Base-by-base conservation (phyloP, 1,140 invertebrate genomes). In the Leptonema lineaticorne region DNA sequence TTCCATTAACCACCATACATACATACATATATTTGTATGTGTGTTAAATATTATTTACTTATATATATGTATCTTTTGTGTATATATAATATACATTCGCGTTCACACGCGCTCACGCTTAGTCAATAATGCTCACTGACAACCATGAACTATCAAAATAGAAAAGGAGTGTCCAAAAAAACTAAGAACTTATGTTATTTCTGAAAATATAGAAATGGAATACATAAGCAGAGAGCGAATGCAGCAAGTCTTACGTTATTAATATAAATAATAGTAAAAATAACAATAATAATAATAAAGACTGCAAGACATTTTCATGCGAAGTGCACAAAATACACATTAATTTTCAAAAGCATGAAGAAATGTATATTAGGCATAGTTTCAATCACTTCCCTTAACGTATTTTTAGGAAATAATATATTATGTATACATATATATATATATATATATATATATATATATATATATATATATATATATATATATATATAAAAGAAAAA, bases 1-100 rank as follows among this genome's bases (percentile, higher is more conserved):
- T 41, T 14, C 16, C 16, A 41, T 16, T 41, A 14, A 14, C 37
- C 37, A 41, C 37, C 37, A 41, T 41, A 41, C 16, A 41, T 41
- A 41, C 16, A 6, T 6, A 6, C 16, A 41, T 41, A 41, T 41
- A 41, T 14, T 14, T 22, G 20, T 24, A 53, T 53, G 50, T 53
- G 50, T 53, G n/a, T n/a, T n/a, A n/a, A n/a, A n/a, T n/a, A n/a
- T n/a, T n/a, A n/a, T n/a, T n/a, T n/a, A n/a, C n/a, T n/a, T n/a
- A n/a, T n/a, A 53, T 53, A 24, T 53, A 24, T 53, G 50, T 53
- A 53, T n/a, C n/a, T n/a, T 53, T 53, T 26, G 50, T 53, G 50
- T 53, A 53, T 53, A 53, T 53, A 53, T 53, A 53, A 53, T 53
- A 53, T 53, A 53, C 50, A 53, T 53, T 22, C 27, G 50, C 50